These are phyloP conservation scores for Ammodytes marinus DNA, from an alignment of 2,113 vertebrate genomes.

Conservation along the genomic window DNA sequence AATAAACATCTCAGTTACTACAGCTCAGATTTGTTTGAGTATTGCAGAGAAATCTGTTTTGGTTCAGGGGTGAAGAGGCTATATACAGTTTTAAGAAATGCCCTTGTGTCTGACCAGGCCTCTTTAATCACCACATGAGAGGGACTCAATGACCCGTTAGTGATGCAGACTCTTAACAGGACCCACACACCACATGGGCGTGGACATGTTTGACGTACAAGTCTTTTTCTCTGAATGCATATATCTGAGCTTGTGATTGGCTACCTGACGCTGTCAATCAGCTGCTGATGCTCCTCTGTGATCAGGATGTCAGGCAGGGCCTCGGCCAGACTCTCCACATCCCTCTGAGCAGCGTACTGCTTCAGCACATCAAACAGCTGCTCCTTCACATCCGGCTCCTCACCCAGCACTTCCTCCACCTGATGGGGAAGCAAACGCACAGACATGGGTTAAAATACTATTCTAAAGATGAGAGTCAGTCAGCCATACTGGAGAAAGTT, in stretches of 20 bases:
- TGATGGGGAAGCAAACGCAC: constrained; percentile 59
- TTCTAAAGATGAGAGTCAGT: too few relatives aligned
- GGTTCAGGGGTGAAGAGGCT: background rate
- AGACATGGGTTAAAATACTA: constrained; percentile 48
- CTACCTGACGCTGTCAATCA: constrained; percentile 97
- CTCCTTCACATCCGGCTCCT: constrained; percentile 91
- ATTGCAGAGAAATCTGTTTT: constrained; percentile 5
- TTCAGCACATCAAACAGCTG: constrained; percentile 91
- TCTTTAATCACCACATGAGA: background rate
- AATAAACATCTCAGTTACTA: background rate
- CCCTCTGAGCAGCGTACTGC: constrained; percentile 91
- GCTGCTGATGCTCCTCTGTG: constrained; percentile 87
- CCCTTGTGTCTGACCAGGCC: background rate
- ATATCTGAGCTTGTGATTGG: constrained; percentile 4
- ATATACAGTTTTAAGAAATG: constrained; percentile 1
- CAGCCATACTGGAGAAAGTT: too few relatives aligned
- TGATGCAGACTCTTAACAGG: background rate
- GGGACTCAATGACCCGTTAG: background rate
- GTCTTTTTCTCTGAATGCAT: background rate
- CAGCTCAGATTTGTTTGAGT: background rate
- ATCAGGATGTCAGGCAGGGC: constrained; percentile 89
- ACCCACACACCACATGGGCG: background rate
- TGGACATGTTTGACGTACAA: background rate
- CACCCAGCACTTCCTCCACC: constrained; percentile 92
- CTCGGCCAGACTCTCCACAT: constrained; percentile 90